These are phyloP conservation scores for Pipistrellus kuhlii DNA, from an alignment of 2,797 vertebrate genomes.

Conservation along the genomic window DNA sequence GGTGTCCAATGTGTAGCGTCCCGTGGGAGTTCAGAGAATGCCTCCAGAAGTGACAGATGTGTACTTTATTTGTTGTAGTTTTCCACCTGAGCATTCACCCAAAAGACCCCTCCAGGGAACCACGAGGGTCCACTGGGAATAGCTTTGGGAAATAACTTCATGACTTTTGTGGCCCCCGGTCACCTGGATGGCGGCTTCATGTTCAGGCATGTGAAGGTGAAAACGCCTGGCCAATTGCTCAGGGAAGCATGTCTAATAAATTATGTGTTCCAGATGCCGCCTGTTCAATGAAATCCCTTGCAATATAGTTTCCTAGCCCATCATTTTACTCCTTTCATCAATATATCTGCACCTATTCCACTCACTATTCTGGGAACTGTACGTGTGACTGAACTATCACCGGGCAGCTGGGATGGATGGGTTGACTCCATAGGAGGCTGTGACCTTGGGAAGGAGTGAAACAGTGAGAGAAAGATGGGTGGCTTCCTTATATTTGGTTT, in stretches of 20 bases:
- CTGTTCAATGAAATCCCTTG: neutral
- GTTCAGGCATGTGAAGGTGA: neutral
- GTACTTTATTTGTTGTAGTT: neutral
- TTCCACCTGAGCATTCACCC: neutral
- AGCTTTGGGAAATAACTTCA: neutral
- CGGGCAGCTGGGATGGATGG: neutral
- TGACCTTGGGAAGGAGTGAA: neutral
- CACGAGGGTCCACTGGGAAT: neutral
- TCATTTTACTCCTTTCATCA: neutral
- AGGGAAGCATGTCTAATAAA: neutral
- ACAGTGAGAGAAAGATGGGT: neutral
- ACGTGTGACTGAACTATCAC: neutral
- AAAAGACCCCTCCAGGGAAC: neutral
- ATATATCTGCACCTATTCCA: neutral
- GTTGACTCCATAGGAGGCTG: neutral
- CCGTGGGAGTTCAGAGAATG: neutral
- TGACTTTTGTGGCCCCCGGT: neutral
- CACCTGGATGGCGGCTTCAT: neutral
- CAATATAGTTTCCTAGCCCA: neutral
- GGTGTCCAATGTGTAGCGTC: neutral
- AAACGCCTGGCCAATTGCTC: neutral
- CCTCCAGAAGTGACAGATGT: neutral
- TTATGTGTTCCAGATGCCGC: neutral
- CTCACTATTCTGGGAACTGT: neutral
- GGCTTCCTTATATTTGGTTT: neutral